phyloP scores from a whole-genome alignment of 2,113 vertebrate species.

The Ivindomyrus marchei region DNA sequence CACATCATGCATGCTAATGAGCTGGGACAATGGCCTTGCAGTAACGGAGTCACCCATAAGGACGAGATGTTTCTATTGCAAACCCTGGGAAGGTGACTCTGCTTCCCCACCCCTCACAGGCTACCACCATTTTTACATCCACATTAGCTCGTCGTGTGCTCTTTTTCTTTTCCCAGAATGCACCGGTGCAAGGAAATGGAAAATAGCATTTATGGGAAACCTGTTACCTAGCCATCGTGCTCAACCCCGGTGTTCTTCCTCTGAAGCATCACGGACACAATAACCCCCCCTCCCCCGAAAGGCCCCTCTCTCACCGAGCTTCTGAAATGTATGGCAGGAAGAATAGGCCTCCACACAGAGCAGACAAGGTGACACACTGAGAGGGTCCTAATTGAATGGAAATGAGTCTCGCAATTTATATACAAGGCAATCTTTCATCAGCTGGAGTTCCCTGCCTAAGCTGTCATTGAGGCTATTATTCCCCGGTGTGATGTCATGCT shows the following conservation, averaged over 20 bases:
- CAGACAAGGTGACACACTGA: conserved; percentile 14
- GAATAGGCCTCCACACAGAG: not conserved
- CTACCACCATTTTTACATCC: conserved; percentile 7
- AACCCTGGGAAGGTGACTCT: not conserved
- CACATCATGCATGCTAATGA: conserved; percentile 19
- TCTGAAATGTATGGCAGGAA: not conserved
- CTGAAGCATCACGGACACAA: conserved; percentile 20
- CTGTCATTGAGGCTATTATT: conserved; percentile 12
- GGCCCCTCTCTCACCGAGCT: not conserved
- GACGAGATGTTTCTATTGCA: conserved; percentile 4
- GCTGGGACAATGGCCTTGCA: not conserved
- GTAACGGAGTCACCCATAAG: conserved; percentile 16
- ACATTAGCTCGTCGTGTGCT: conserved; percentile 22
- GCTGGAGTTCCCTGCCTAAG: not conserved
- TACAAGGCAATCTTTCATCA: conserved; percentile 17
- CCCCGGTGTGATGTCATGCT: not conserved
- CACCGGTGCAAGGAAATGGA: conserved; percentile 33
- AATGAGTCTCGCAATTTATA: conserved; percentile 23
- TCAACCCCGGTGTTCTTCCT: conserved; percentile 13
- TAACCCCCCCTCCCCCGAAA: not conserved
- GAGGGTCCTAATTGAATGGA: conserved; percentile 21
- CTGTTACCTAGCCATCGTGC: conserved; percentile 9
- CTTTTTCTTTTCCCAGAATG: conserved; percentile 26
- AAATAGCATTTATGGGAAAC: conserved; percentile 32
- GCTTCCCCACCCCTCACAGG: not conserved